A percentile compares a stretch with the other conserved stretches of the same genome.
Conservation (phyloP, 53 echinoderm and acorn worm species). For the Echinarachnius parma region DNA sequence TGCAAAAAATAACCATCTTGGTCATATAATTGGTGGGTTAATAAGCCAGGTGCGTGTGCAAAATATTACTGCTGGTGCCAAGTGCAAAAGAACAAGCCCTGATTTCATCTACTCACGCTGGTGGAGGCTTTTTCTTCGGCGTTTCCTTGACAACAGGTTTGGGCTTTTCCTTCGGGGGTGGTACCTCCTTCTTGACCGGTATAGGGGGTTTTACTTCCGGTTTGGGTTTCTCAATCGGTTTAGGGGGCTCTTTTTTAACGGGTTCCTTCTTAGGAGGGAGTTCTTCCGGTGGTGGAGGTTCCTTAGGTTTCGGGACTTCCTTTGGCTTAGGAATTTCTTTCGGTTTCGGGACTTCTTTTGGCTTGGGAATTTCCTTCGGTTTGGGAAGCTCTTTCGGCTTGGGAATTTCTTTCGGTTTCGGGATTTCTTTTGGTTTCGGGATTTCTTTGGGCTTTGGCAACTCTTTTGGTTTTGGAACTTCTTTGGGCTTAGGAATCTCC, state of each 20-base stretch:
- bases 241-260: background rate
- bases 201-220: slow-evolving; percentile 5
- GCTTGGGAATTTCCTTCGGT: background rate
- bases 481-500: background rate
- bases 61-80: no score
- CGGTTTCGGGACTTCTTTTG: background rate
- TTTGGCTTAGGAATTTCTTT: slow-evolving; percentile 18
- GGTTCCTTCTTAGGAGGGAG: slow-evolving; percentile 2
- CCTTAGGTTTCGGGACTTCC: slow-evolving; percentile 15
- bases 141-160: slow-evolving; percentile 18
- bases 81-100: no score
- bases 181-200: slow-evolving; percentile 12
- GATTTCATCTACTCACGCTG: slow-evolving; percentile 33
- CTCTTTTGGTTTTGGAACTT: background rate
- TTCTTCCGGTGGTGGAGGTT: background rate
- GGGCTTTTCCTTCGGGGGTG: slow-evolving; percentile 2
- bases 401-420: slow-evolving; percentile 2
- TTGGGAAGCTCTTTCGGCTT: background rate
- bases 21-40: no score
- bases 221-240: slow-evolving; percentile 27
- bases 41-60: no score
- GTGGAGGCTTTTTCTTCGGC: slow-evolving; percentile 19
- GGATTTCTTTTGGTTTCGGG: background rate
- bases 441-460: slow-evolving; percentile 2
- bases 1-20: no score